phyloP scores from a whole-genome alignment of 2,113 vertebrate genomes.

The Carassius gibelio region DNA sequence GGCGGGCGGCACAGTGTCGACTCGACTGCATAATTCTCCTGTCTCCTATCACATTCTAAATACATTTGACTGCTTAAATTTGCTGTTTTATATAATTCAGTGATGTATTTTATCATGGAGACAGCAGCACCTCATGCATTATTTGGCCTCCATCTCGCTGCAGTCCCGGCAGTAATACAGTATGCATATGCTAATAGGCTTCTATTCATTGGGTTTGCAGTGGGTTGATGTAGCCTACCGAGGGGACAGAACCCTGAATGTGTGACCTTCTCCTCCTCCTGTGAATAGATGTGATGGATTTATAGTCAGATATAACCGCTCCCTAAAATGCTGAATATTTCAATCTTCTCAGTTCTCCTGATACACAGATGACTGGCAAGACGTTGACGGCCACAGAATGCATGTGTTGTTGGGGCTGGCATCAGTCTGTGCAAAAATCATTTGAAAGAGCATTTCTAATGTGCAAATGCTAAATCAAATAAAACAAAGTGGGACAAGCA shows the following conservation, averaged over 20 bases:
- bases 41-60: conserved; percentile 31
- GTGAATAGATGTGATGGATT: conserved; percentile 43
- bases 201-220: conserved; percentile 30
- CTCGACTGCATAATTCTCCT: neutral
- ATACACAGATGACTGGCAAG: neutral
- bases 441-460: neutral
- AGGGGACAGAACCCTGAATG: conserved; percentile 36
- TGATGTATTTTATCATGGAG: conserved; percentile 29
- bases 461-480: neutral
- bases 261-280: conserved; percentile 37
- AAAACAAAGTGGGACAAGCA: neutral
- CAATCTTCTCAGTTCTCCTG: conserved; percentile 34
- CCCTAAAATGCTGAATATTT: conserved; percentile 45
- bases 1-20: neutral
- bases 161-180: conserved; percentile 24
- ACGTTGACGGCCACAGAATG: neutral
- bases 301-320: conserved; percentile 32
- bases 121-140: conserved; percentile 36
- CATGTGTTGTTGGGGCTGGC: neutral
- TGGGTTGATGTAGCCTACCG: conserved; percentile 13
- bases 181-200: conserved; percentile 43
- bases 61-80: conserved; percentile 37
- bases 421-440: neutral
- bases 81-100: conserved; percentile 45
- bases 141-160: conserved; percentile 9